phyloP scores from a whole-genome alignment of 2,113 vertebrate species.

The Enhydra lutris region DNA sequence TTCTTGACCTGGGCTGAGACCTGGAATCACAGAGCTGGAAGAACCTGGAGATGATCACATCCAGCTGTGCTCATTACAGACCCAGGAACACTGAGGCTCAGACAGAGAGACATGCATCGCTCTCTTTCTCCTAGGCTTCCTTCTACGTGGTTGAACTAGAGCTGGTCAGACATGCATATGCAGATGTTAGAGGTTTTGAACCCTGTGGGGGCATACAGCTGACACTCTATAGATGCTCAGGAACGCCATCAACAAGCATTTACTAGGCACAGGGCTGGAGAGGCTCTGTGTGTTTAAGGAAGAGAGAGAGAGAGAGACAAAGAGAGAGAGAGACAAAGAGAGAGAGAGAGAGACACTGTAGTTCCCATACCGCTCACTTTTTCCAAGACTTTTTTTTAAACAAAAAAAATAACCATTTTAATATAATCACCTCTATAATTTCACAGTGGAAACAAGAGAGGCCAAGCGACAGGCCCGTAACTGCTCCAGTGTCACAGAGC shows the following conservation, averaged over 20 bases:
- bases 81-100: background rate
- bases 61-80: background rate
- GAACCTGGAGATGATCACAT: background rate
- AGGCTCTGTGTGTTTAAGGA: background rate
- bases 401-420: background rate
- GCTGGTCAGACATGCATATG: rapidly evolving
- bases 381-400: background rate
- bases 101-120: background rate
- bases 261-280: background rate
- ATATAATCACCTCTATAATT: background rate
- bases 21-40: background rate
- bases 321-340: too few relatives aligned
- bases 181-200: too few relatives aligned
- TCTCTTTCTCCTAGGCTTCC: background rate
- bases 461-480: background rate
- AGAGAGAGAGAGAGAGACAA: too few relatives aligned
- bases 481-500: background rate
- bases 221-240: background rate
- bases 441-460: background rate
- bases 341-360: background rate
- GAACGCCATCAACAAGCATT: background rate
- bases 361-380: background rate
- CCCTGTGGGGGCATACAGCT: background rate
- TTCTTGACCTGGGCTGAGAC: background rate
- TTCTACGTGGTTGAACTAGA: background rate